A percentile compares a stretch with the other conserved stretches of the same genome.
Evolutionary conservation across 1,140 invertebrate species (phyloP).

Genomic region (Drosophila ironensis): DNA sequence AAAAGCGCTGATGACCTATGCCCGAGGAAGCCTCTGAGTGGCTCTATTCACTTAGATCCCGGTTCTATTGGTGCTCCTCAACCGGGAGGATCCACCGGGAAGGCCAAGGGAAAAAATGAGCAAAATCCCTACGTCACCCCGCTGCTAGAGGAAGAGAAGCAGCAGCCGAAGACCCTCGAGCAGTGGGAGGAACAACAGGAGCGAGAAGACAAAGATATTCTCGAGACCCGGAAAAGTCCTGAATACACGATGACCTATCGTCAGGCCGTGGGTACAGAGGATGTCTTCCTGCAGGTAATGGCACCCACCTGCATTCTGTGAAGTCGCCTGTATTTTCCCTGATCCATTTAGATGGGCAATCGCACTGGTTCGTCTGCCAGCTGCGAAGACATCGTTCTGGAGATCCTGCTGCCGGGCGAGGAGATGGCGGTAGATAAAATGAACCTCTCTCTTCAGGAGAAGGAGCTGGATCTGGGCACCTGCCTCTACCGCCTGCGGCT

Average conservation of each 20-base stretch:
- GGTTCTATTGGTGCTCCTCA: constrained; percentile 42
- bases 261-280: constrained; percentile 92
- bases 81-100: not conserved
- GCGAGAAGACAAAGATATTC: constrained; percentile 81
- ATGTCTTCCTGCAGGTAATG: constrained; percentile 90
- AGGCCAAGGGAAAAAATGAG: constrained; percentile 25
- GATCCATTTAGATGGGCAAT: constrained; percentile 87
- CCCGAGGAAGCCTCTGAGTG: no score
- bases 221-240: constrained; percentile 87
- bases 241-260: constrained; percentile 92
- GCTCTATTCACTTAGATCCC: constrained; percentile 24
- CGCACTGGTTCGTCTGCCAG: constrained; percentile 91
- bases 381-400: constrained; percentile 92
- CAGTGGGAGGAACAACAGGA: constrained; percentile 83
- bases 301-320: not conserved
- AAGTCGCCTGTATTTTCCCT: not conserved
- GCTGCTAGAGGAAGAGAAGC: constrained; percentile 21
- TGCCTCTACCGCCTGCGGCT: constrained; percentile 87
- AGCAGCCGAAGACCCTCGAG: constrained; percentile 82
- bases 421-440: constrained; percentile 85
- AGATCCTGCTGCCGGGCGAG: constrained; percentile 89
- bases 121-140: constrained; percentile 47
- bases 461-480: constrained; percentile 86
- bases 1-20: not conserved
- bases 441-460: constrained; percentile 87